Evolutionary conservation across 2,113 vertebrate species (phyloP), one percentile per base, ranked within the genome.

Genomic region (Eulacestoma nigropectus): DNA sequence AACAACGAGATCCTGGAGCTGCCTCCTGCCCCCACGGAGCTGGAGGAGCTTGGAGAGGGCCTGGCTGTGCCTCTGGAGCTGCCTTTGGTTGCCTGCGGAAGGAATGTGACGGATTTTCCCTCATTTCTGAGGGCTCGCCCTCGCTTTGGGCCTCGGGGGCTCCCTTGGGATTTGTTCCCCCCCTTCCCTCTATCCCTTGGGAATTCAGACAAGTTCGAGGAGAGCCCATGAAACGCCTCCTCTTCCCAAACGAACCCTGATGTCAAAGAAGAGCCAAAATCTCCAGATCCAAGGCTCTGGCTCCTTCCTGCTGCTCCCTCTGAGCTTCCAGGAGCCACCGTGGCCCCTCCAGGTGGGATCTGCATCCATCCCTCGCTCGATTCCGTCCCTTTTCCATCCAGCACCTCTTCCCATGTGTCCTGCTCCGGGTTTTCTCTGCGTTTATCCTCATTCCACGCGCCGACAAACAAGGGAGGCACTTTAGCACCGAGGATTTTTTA

Each of bases 121-220:
- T 37, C 73, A 0, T 1, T 90, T 59, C 62, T 26, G 33, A 59
- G 23, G 20, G 13, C 21, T 75, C 75, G 46, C 47, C 55, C 41
- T 46, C 0, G 1, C 39, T 57, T 72, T 50, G 29, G 29, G 20
- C 26, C 57, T 42, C 1, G 0, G 37, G 16, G 16, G 3, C 0
- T 64, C 15, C 3, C 8, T 6, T 69, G 69, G 64, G 17, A 33
- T 82, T 91, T 39, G 9, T 52, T 76, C 32, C 30, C 7, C 7
- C 10, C 4, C 3, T 17, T 11, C 7, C 22, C 57, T 16, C 11
- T 19, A 4, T 32, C 23, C 33, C 42, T 25, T 32, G 52, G 50
- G 56, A 77, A 81, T 44, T 57, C 16, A 0, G 49, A 20, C 17
- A 33, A 52, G 25, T 37, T 62, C 0, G 6, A 68, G 76, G 35